A percentile compares a stretch with the other conserved stretches of the same genome.
Evolutionary conservation across 2,888 invertebrate genomes (phyloP).

Genomic region (Leucania comma): DNA sequence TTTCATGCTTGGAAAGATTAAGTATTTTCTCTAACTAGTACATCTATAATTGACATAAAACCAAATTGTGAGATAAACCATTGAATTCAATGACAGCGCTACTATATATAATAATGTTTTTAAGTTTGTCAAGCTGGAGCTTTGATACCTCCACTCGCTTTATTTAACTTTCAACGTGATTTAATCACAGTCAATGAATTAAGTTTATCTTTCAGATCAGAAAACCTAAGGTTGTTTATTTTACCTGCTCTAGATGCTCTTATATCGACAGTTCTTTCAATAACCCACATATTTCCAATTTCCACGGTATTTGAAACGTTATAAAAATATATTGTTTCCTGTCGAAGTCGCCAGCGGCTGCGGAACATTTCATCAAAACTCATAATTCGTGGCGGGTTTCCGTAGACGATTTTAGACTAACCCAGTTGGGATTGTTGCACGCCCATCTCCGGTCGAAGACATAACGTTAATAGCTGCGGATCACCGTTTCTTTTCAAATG

Average conservation of each 20-base stretch:
- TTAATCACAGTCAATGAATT: slow-evolving; percentile 13
- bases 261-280: slow-evolving; percentile 52
- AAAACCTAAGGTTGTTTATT: slow-evolving; percentile 19
- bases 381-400: slow-evolving; percentile 87
- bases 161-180: neutral
- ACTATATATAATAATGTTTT: too few species aligned
- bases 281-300: slow-evolving; percentile 62
- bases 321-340: slow-evolving; percentile 82
- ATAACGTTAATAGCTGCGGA: slow-evolving; percentile 67
- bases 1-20: slow-evolving; percentile 2
- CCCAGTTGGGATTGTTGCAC: slow-evolving; percentile 77
- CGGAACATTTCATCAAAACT: slow-evolving; percentile 87
- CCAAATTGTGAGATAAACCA: neutral
- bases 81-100: neutral
- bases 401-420: slow-evolving; percentile 86
- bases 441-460: slow-evolving; percentile 73
- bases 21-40: slow-evolving; percentile 18
- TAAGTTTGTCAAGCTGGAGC: too few species aligned
- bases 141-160: neutral
- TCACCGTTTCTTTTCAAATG: slow-evolving; percentile 52
- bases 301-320: slow-evolving; percentile 62
- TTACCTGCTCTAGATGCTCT: slow-evolving; percentile 24
- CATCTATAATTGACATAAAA: neutral
- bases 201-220: slow-evolving; percentile 15
- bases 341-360: slow-evolving; percentile 73